Percentiles rank a stretch among this genome's conserved stretches.
Conservation (phyloP, 2,888 invertebrate genomes). For the Isotomurus palustris region DNA sequence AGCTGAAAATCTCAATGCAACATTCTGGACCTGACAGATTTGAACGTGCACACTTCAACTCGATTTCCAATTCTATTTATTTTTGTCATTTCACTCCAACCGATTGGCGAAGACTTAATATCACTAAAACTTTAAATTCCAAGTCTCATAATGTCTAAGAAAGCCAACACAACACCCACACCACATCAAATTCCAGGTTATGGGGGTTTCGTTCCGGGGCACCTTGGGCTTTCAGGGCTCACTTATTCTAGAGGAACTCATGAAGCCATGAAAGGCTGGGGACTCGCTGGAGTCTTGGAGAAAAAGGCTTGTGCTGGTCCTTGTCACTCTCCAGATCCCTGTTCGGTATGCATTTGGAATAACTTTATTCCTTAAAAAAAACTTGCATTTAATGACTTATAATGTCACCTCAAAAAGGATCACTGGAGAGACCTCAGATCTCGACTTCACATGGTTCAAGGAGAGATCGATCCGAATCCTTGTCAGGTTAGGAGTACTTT, state of each 20-base stretch:
- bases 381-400: neutral
- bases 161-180: conserved; percentile 28
- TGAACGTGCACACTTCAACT: too few relatives aligned
- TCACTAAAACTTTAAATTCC: neutral
- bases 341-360: conserved; percentile 17
- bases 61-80: neutral
- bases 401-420: conserved; percentile 15
- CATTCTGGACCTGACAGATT: too few relatives aligned
- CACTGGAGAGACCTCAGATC: conserved; percentile 33
- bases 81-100: neutral
- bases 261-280: conserved; percentile 24
- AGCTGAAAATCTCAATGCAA: too few relatives aligned
- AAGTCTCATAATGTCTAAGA: neutral
- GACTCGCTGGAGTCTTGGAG: conserved; percentile 4
- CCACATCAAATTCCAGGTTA: conserved; percentile 42
- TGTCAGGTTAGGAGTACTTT: conserved; percentile 19
- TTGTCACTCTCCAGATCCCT: conserved; percentile 35
- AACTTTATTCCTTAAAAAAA: neutral
- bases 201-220: conserved; percentile 30
- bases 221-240: conserved; percentile 14
- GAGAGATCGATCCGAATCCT: conserved; percentile 44
- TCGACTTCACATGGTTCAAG: conserved; percentile 38
- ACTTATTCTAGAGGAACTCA: conserved; percentile 34
- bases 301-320: conserved; percentile 17
- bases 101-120: neutral